Base-by-base conservation (phyloP, 92 coral and sea anemone species). In the Bergia puertoricense region DNA sequence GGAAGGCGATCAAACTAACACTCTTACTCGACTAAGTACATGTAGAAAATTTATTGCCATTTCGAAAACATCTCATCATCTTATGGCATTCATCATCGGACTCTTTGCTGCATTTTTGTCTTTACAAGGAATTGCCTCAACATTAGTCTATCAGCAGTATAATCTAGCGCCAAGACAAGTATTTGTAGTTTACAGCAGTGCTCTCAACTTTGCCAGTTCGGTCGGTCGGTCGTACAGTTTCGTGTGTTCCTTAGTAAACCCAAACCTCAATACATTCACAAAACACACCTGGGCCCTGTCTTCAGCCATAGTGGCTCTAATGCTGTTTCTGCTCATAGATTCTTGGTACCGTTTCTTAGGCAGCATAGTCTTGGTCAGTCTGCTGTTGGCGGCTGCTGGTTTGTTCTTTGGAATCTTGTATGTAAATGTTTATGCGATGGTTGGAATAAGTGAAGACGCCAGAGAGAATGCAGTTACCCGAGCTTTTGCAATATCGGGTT, bases 291-390 rank as follows among this genome's bases (percentile, higher is more conserved):
- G 77, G 77, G 77, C 43, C 77, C 20, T 37, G 77, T 4, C 77
- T 39, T 36, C 77, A 30, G 77, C 77, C 77, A 73, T 39, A 39
- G 77, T 73, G 43, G 40, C 15, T 73, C 4, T 73, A 73, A 65
- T 66, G 76, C 57, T 82, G 15, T 42, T 82, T 43, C 76, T 81
- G 2, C 85, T 81, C 15, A 38, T 62, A 18, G 85, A 81, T 38
- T 81, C 85, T 57, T 81, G 85, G 86, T 82, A 59, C 48, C 86
- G 86, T 66, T 82, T 65, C 59, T 66, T 82, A 66, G 71, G 71
- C 76, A 82, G 86, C 86, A 82, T 66, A 43, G 38, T 82, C 18
- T 6, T 67, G 76, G 86, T 82, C 67, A 8, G 76, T 22, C 76
- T 82, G 41, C 56, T 82, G 86, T 66, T 66, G 76, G 22, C 59